Conservation (phyloP, 2,797 vertebrate genomes). For the Molossus alvarezi region DNA sequence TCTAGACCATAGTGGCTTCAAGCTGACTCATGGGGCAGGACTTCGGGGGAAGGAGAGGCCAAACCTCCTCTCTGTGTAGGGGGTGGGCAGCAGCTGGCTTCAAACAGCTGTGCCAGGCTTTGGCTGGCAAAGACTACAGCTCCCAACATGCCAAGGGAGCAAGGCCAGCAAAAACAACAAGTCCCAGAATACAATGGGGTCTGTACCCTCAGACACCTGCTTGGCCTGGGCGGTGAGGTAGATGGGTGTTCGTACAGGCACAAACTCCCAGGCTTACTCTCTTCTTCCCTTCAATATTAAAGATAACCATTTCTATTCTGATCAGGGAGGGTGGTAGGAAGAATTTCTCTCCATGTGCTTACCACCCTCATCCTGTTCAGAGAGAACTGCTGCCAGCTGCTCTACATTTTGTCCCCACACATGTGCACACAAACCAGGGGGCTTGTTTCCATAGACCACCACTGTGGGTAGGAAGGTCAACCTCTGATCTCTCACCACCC, state of each 20-base stretch:
- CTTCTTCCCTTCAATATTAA: slow-evolving; percentile 64
- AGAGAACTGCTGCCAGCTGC: slow-evolving; percentile 62
- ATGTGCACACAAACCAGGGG: neutral
- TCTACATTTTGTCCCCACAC: slow-evolving; percentile 55
- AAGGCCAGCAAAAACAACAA: slow-evolving; percentile 79
- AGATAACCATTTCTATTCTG: slow-evolving; percentile 62
- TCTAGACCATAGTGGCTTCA: slow-evolving; percentile 78
- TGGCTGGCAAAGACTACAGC: slow-evolving; percentile 83
- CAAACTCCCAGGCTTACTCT: slow-evolving; percentile 55
- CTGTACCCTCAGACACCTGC: slow-evolving; percentile 81
- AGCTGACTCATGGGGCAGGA: slow-evolving; percentile 86
- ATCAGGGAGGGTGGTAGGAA: slow-evolving; percentile 38
- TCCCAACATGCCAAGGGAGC: slow-evolving; percentile 79
- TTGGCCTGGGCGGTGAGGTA: slow-evolving; percentile 77
- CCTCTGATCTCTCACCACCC: slow-evolving; percentile 11
- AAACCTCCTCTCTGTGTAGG: slow-evolving; percentile 74
- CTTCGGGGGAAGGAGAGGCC: slow-evolving; percentile 59
- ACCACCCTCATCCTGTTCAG: slow-evolving; percentile 60
- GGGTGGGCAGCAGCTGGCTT: slow-evolving; percentile 79
- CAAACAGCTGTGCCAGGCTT: slow-evolving; percentile 84
- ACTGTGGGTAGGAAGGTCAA: slow-evolving; percentile 41
- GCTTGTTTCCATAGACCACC: slow-evolving; percentile 38
- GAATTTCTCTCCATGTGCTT: slow-evolving; percentile 73
- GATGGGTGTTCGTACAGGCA: slow-evolving; percentile 51
- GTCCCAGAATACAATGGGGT: slow-evolving; percentile 82